Evolutionary conservation across 2,888 invertebrate species (phyloP).

Genomic region (Blastobasis adustella): DNA sequence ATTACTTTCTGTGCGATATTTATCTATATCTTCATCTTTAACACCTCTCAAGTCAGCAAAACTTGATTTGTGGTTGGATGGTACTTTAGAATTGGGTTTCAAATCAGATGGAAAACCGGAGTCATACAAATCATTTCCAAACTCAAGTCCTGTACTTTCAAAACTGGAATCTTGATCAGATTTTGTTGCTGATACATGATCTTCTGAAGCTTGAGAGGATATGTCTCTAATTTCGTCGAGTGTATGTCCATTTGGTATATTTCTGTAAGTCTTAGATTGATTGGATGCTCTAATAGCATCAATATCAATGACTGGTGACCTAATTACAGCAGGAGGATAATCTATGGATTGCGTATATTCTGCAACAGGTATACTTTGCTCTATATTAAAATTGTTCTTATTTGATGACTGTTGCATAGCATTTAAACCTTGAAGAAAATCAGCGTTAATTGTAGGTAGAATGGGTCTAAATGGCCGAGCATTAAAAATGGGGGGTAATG

Average conservation of each 20-base stretch:
- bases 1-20: slow-evolving; percentile 59
- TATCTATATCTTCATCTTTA: slow-evolving; percentile 60
- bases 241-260: slow-evolving; percentile 51
- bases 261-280: slow-evolving; percentile 54
- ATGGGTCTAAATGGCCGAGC: slow-evolving; percentile 71
- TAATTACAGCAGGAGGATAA: slow-evolving; percentile 81
- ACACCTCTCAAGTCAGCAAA: slow-evolving; percentile 61
- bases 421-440: slow-evolving; percentile 43
- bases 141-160: slow-evolving; percentile 54
- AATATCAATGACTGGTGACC: slow-evolving; percentile 80
- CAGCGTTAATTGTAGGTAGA: slow-evolving; percentile 30
- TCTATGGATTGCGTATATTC: slow-evolving; percentile 82
- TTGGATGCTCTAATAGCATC: slow-evolving; percentile 45
- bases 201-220: slow-evolving; percentile 69
- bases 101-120: slow-evolving; percentile 38
- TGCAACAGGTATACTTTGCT: slow-evolving; percentile 79
- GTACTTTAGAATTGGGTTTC: slow-evolving; percentile 28
- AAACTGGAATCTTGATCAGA: slow-evolving; percentile 56
- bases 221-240: slow-evolving; percentile 63
- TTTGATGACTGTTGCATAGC: slow-evolving; percentile 39
- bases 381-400: slow-evolving; percentile 59
- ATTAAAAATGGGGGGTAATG: slow-evolving; percentile 77
- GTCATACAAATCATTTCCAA: slow-evolving; percentile 53
- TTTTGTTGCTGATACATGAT: slow-evolving; percentile 57
- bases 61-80: slow-evolving; percentile 42